Evolutionary conservation across 1,140 invertebrate genomes (phyloP).

Genomic region (Macrosteles quadrilineatus): DNA sequence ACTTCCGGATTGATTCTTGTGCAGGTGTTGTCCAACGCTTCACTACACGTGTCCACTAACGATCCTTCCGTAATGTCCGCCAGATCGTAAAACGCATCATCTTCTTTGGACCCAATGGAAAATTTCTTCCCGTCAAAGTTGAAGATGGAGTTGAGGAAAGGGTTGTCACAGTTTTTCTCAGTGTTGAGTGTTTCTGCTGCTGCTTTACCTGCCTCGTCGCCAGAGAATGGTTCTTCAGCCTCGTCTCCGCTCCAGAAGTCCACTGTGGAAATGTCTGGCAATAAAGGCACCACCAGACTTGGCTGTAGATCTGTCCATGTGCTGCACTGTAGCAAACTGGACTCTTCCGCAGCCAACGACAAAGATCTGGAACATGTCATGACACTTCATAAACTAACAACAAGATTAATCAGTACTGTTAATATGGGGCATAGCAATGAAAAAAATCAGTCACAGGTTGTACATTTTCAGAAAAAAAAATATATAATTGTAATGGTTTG

Average conservation of each 20-base stretch:
- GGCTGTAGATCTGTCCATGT: slow-evolving; percentile 28
- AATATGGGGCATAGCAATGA: too few relatives aligned
- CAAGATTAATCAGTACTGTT: too few relatives aligned
- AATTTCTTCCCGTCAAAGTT: too few relatives aligned
- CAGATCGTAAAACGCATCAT: background rate
- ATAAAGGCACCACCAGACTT: slow-evolving; percentile 36
- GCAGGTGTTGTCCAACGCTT: background rate
- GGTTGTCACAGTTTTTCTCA: background rate
- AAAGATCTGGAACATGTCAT: slow-evolving; percentile 30
- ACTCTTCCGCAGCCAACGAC: slow-evolving; percentile 33
- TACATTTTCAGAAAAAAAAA: too few relatives aligned
- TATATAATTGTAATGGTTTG: too few relatives aligned
- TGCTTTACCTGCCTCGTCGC: slow-evolving; percentile 14
- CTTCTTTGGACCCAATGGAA: too few relatives aligned
- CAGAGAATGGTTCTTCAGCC: background rate
- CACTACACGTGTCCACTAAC: slow-evolving; percentile 24
- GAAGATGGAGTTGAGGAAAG: too few relatives aligned
- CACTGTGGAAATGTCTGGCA: slow-evolving; percentile 44
- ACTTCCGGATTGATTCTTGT: slow-evolving; percentile 2
- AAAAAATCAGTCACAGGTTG: too few relatives aligned
- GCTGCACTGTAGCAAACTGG: background rate
- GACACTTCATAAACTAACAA: background rate
- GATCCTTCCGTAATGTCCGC: slow-evolving; percentile 34
- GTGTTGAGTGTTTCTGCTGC: slow-evolving; percentile 10
- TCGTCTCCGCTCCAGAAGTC: slow-evolving; percentile 42